Base-by-base conservation (phyloP, 1,140 invertebrate species). In the Megalopta genalis region DNA sequence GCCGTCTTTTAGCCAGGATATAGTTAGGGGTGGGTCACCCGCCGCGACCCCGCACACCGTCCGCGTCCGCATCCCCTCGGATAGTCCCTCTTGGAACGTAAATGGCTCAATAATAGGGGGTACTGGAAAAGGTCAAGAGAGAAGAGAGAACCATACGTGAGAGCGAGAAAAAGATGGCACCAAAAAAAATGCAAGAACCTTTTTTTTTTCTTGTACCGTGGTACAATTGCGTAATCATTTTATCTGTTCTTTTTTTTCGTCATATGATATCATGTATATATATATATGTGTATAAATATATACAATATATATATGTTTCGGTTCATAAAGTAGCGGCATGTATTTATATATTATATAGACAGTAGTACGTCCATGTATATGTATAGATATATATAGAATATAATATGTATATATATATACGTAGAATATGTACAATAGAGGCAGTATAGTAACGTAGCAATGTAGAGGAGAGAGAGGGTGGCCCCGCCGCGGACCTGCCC, bases 91-190 rank as follows among this genome's bases (percentile, higher is more conserved):
- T 94, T 96, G 96, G 94, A 96, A 96, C 93, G 94, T 95, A 95
- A 97, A 97, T 93, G 96, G 96, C 94, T 96, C 96, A 94, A 97
- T 96, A 94, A 95, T 96, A 93, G 96, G 96, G 93, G 96, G 96
- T 95, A 96, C 96, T 97, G 95, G 93, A 95, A 95, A 93, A 93
- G 93, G 91, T 92, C 90, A 93, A 93, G 93, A 95, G 92, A 94
- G 93, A 94, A 94, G 93, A 94, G 91, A 94, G 93, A 95, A 94
- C 93, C 92, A 93, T 94, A 94, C 93, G 93, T 93, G 92, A 94
- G 93, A 94, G 93, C 94, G 91, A 93, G 93, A 93, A 93, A 93
- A 94, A 93, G 92, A 93, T 91, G 90, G 88, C 89, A 90, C 87
- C 89, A 91, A 91, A 90, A 90, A 88, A 90, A 91, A 91, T 88